Base-by-base conservation (phyloP, 1,140 invertebrate species). In the Callitettix versicolor region DNA sequence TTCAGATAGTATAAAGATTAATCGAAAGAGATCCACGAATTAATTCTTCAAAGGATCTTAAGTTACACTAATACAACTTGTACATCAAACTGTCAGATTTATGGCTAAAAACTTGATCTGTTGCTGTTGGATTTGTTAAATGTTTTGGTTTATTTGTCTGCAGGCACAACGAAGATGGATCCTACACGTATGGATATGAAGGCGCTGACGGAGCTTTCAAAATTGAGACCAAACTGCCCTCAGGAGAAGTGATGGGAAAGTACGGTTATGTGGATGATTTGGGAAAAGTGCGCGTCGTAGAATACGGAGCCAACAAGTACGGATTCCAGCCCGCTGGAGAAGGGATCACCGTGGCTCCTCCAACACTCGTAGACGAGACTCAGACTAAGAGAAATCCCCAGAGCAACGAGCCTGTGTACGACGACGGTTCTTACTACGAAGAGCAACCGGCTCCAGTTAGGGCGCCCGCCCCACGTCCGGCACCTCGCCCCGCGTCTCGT, bases 251-350 rank as follows among this genome's bases (percentile, higher is more conserved):
- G 0, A 84, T 84, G 64, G 88, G 88, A 52, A 88, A 89, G 65
- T 90, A 90, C 63, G 87, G 91, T 5, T 94, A 90, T 70, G 82
- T 90, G 24, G 88, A 91, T 67, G 84, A 87, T 63, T 75, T 76
- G 1, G 88, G 88, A 40, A 84, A 85, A 67, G 78, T 90, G 1
- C 78, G 87, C 12, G 82, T 88, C 1, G 84, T 93, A 9, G 88
- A 93, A 65, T 93, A 93, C 67, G 88, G 88, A 15, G 88, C 89
- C 18, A 88, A 88, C 65, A 85, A 86, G 63, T 85, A 81, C 59
- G 89, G 89, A 3, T 93, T 91, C 76, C 85, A 88, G 64, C 88
- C 87, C 0, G 76, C 82, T 3, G 87, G 87, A n/a, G 86, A 89
- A 62, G 87, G 86, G 24, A 89, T 90, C 65, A 87, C 84, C 0